phyloP scores from a whole-genome alignment of 1,140 invertebrate genomes.

The Cheumatopsyche charites region DNA sequence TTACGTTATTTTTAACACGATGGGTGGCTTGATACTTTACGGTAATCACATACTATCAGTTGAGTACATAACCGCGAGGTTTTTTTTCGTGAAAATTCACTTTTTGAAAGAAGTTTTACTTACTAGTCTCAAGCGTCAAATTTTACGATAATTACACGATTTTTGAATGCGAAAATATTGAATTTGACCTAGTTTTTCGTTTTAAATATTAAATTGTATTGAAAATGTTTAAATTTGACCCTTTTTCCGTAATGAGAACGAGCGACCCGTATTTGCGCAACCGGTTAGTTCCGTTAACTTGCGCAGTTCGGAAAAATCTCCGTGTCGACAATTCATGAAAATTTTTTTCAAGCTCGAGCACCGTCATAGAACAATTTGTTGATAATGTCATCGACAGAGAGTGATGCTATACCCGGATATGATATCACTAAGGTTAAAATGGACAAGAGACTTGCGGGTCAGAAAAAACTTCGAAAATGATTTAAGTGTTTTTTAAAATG shows the following conservation, averaged over 20 bases:
- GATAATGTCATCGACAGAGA: constrained; percentile 14
- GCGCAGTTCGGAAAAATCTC: no score
- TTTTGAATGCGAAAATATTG: no score
- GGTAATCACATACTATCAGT: background rate
- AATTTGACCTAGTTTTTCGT: no score
- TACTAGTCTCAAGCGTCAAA: no score
- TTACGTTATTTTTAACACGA: background rate
- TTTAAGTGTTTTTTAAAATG: constrained; percentile 7
- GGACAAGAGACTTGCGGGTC: constrained; percentile 6
- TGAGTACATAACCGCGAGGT: background rate
- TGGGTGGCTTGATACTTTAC: background rate
- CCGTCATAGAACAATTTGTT: background rate
- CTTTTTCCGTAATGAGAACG: background rate
- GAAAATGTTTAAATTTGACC: constrained; percentile 14
- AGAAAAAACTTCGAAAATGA: background rate
- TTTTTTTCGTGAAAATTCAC: background rate
- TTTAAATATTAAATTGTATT: background rate
- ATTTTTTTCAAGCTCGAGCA: no score
- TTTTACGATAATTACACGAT: no score
- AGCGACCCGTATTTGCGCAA: no score
- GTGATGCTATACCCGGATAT: constrained; percentile 16
- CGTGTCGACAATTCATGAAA: no score
- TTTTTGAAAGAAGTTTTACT: no score
- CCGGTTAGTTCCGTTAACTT: background rate
- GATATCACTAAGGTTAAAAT: constrained; percentile 20